phyloP scores from a whole-genome alignment of 2,113 vertebrate genomes.

The Marmota monax region DNA sequence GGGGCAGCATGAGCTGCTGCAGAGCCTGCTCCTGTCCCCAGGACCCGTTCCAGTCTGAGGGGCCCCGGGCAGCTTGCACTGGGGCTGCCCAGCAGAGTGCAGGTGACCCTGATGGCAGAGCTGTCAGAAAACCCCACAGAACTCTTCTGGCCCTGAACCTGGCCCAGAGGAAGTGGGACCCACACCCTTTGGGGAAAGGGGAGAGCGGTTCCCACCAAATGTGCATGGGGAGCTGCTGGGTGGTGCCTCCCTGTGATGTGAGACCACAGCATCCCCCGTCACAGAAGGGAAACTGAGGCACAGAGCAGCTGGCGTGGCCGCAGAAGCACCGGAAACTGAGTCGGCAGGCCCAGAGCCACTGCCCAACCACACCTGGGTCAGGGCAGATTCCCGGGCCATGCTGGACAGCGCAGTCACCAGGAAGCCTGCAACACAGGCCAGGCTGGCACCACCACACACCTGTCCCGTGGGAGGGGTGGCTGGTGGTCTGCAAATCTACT shows the following conservation, averaged over 20 bases:
- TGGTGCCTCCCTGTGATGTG: accelerated
- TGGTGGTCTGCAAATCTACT: neutral
- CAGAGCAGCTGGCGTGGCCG: neutral
- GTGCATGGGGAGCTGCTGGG: neutral
- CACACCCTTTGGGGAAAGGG: too few relatives aligned
- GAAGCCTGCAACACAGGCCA: neutral
- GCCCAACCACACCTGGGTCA: neutral
- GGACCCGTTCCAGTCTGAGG: neutral
- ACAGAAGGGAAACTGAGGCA: neutral
- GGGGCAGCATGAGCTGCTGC: accelerated
- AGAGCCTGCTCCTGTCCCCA: neutral
- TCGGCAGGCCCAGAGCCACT: neutral
- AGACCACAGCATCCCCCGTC: neutral
- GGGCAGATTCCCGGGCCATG: neutral
- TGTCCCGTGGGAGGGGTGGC: too few relatives aligned
- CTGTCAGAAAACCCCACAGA: neutral
- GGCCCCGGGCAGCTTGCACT: accelerated
- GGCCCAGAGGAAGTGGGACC: neutral
- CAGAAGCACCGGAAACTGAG: too few relatives aligned
- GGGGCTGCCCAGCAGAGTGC: neutral
- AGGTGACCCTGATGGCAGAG: neutral
- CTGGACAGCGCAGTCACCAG: neutral
- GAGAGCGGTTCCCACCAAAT: too few relatives aligned
- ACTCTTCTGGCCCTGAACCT: neutral
- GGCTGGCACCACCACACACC: neutral